These are phyloP conservation scores for Zoanthus sociatus DNA, from an alignment of 92 coral and sea anemone genomes.

Conservation along the genomic window DNA sequence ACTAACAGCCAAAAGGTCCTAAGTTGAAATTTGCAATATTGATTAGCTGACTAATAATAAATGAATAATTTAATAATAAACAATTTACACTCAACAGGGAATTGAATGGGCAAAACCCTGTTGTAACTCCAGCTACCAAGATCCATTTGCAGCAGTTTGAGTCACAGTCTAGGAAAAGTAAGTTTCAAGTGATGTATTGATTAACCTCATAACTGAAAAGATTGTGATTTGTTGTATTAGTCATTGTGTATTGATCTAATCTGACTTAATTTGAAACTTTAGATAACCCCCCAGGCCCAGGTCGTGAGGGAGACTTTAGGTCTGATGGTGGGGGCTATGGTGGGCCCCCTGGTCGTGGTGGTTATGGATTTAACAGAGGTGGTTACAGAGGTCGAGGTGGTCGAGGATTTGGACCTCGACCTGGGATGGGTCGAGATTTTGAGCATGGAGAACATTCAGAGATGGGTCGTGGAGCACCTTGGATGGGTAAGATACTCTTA, in stretches of 20 bases:
- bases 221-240: too few relatives aligned
- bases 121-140: conserved; percentile 96
- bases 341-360: conserved; percentile 79
- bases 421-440: conserved; percentile 95
- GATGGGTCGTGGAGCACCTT: conserved; percentile 89
- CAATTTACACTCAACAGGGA: conserved; percentile 66
- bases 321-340: conserved; percentile 65
- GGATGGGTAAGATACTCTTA: conserved; percentile 84
- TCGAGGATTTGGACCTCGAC: conserved; percentile 73
- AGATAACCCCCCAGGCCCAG: conserved; percentile 73
- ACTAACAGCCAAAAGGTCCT: too few relatives aligned
- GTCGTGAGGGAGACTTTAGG: conserved; percentile 59
- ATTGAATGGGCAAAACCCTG: conserved; percentile 87
- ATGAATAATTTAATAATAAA: too few relatives aligned
- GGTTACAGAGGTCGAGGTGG: conserved; percentile 90
- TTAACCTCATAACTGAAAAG: too few relatives aligned
- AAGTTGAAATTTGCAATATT: too few relatives aligned
- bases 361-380: conserved; percentile 81
- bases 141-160: conserved; percentile 94
- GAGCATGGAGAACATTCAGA: conserved; percentile 75
- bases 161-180: conserved; percentile 79
- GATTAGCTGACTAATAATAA: too few relatives aligned
- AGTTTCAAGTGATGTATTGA: background rate
- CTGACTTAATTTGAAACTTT: background rate
- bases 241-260: background rate